Base-by-base conservation (phyloP, 2,113 vertebrate species). In the Nibea coibor region DNA sequence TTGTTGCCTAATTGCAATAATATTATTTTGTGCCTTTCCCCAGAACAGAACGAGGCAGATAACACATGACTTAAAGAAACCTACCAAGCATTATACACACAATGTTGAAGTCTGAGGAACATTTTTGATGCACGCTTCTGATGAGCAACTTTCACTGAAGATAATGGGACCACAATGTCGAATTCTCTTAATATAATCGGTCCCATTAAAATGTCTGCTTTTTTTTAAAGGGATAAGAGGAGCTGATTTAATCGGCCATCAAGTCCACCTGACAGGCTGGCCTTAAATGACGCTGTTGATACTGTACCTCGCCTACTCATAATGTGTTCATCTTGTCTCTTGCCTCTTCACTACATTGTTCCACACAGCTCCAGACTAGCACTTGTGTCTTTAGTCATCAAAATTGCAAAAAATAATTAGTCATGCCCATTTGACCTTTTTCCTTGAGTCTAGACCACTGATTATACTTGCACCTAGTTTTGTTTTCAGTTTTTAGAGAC, bases 151-250 rank as follows among this genome's bases (percentile, higher is more conserved):
- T 54, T 11, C 5, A 48, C 14, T n/a, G 8, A 12, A 53, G 22
- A 31, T 19, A 65, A 66, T 15, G 15, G 22, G n/a, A 62, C 48
- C 20, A 48, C 39, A 16, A 22, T 15, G 48, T 57, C 26, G 14
- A 72, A 10, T 66, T 61, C 70, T 42, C 9, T 66, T 51, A 22
- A 77, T 28, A 24, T 10, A 65, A 62, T 28, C 42, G 4, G 4
- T 50, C 63, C 76, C 80, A 83, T 81, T 83, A 77, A 71, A 74
- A 50, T 66, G 43, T 45, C 43, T 45, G 43, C 31, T 69, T 69
- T 56, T 47, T 74, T 80, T 62, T 63, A 58, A 83, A 48, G 62
- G 31, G 24, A 80, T 16, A 43, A 82, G 72, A 74, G 22, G 59
- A 72, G 64, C 66, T 61, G 53, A 80, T 65, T 69, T 73, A 72